A percentile compares a stretch with the other conserved stretches of the same genome.
Conservation (phyloP, 1,140 invertebrate genomes). For the Panagrolaimus sp. region DNA sequence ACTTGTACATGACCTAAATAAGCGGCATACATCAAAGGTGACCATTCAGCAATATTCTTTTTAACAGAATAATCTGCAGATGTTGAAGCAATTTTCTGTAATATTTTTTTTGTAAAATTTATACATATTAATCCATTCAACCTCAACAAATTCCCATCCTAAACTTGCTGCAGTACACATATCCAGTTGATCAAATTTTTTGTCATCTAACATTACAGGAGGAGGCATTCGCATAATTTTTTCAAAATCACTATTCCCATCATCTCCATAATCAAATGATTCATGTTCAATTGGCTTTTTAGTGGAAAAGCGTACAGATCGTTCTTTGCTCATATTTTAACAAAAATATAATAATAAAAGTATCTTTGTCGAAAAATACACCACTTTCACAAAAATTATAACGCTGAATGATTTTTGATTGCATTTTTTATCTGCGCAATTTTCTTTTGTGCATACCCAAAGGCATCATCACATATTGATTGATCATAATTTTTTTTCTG, state of each 20-base stretch:
- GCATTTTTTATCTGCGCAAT: too few species aligned
- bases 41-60: constrained; percentile 59
- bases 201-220: background rate
- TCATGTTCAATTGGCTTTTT: constrained; percentile 3
- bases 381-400: too few species aligned
- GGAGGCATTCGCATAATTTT: constrained; percentile 3
- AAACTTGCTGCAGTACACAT: constrained; percentile 5
- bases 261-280: constrained; percentile 5
- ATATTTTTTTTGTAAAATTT: too few species aligned
- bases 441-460: too few species aligned
- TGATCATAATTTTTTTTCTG: too few species aligned
- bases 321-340: background rate
- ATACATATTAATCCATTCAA: background rate
- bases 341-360: too few species aligned
- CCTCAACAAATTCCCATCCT: constrained; percentile 12
- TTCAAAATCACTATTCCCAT: constrained; percentile 5
- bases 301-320: constrained; percentile 9
- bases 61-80: background rate
- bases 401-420: too few species aligned
- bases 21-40: constrained; percentile 63
- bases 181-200: constrained; percentile 5
- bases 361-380: too few species aligned
- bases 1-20: constrained; percentile 62
- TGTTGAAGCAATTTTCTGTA: constrained; percentile 4
- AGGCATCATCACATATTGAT: too few species aligned